Evolutionary conservation across 1,140 invertebrate species (phyloP), one percentile per base, ranked within the genome.

Genomic region (Nasonia vitripennis): DNA sequence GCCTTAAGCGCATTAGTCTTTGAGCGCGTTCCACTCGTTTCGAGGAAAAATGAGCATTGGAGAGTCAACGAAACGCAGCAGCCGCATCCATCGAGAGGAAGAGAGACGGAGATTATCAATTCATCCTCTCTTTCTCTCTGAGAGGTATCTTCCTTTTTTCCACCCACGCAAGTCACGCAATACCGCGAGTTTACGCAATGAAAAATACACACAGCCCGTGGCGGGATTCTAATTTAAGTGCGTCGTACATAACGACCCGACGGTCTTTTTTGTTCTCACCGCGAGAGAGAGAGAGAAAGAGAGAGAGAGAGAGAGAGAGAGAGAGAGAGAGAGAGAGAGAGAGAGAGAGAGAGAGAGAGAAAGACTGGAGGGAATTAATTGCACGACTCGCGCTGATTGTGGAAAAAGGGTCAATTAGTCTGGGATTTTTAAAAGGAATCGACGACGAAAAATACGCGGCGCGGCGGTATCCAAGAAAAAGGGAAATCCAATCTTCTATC

Each of bases 321-420:
- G n/a, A 34, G 11, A 27, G 11, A 27, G 27, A 27, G 27, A 27
- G 27, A 27, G 27, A 27, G 27, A 27, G 27, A 27, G 27, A 27
- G 27, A 27, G 27, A 27, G 1, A 27, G 27, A 27, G 27, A 27
- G 27, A 27, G 27, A 27, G 27, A 27, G 27, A 2, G 27, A 27
- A 27, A 23, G n/a, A 34, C 0, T 80, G 67, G n/a, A 70, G 27
- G 27, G 27, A 27, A 27, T 77, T 84, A 84, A 84, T 73, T 78
- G 41, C 37, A 23, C 41, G 41, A 17, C 48, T 17, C 2, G 27
- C 2, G 17, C 48, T 74, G 78, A 74, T 73, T 62, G 78, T 27
- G 48, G 17, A 45, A 62, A 75, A 71, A 78, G 62, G 34, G 55
- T 62, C 75, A 51, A 84, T 84, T 71, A 84, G 82, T 48, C 48